Evolutionary conservation across 2,888 invertebrate species (phyloP).

Genomic region (Archips xylosteana): DNA sequence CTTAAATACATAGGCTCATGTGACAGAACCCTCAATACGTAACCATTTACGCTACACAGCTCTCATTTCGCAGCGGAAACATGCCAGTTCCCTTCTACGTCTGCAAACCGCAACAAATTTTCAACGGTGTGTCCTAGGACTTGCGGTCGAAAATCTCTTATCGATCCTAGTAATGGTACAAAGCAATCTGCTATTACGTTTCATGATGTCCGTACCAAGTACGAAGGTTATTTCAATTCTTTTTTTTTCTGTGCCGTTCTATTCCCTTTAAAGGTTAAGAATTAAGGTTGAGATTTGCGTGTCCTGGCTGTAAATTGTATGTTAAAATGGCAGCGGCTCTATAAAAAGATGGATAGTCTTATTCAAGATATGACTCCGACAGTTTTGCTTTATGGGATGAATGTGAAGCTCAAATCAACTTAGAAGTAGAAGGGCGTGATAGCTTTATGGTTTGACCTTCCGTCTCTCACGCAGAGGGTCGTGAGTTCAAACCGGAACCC

Average conservation of each 20-base stretch:
- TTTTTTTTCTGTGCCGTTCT: neutral
- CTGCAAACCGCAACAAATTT: neutral
- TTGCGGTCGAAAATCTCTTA: slow-evolving; percentile 8
- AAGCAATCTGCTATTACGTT: slow-evolving; percentile 28
- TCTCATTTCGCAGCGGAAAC: slow-evolving; percentile 2
- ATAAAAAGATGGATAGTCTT: slow-evolving; percentile 25
- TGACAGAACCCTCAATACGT: slow-evolving; percentile 6
- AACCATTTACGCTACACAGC: slow-evolving; percentile 3
- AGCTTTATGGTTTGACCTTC: neutral
- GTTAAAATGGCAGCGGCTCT: neutral
- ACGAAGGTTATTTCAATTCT: slow-evolving; percentile 35
- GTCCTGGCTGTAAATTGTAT: neutral
- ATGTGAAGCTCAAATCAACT: neutral
- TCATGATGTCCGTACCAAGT: slow-evolving; percentile 39
- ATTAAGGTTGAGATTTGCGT: slow-evolving; percentile 10
- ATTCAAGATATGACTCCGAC: slow-evolving; percentile 30
- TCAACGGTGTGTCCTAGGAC: neutral
- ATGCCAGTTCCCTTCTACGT: neutral
- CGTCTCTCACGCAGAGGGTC: neutral
- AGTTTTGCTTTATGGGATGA: slow-evolving; percentile 8
- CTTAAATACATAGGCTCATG: neutral
- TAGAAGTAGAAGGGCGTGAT: neutral
- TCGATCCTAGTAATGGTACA: slow-evolving; percentile 6
- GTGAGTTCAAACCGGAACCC: neutral
- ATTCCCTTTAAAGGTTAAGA: neutral